A percentile compares a stretch with the other conserved stretches of the same genome.
These are phyloP conservation scores for Hypomecis atomaria DNA, from an alignment of 2,888 invertebrate species.

Conservation along the genomic window DNA sequence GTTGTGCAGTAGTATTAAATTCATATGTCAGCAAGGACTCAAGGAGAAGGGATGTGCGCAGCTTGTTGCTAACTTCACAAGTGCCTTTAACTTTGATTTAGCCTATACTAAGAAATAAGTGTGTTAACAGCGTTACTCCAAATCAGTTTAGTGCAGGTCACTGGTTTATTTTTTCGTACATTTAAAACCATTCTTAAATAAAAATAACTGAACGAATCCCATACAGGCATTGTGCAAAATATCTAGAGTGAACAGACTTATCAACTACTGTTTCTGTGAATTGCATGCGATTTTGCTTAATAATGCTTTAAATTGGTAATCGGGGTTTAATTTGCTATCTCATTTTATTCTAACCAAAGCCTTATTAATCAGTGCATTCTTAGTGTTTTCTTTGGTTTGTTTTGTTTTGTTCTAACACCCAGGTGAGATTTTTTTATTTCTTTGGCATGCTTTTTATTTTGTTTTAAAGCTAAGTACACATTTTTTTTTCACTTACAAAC, in stretches of 20 bases:
- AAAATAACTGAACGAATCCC: not conserved
- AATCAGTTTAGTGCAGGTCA: too few relatives aligned
- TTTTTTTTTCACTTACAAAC: not conserved
- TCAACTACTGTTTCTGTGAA: not conserved
- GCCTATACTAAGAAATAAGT: too few relatives aligned
- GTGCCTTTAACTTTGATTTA: too few relatives aligned
- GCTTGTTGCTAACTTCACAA: too few relatives aligned
- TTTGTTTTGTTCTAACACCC: slow-evolving; percentile 6
- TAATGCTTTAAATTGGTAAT: slow-evolving; percentile 1
- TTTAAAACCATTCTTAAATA: too few relatives aligned
- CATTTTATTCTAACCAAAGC: not conserved
- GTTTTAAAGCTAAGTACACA: not conserved
- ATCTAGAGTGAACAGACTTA: not conserved
- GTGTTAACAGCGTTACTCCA: too few relatives aligned
- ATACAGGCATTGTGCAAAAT: not conserved
- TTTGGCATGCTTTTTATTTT: slow-evolving; percentile 3
- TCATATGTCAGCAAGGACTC: too few relatives aligned
- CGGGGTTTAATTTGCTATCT: not conserved
- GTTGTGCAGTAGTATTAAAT: too few relatives aligned
- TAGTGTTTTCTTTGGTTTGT: not conserved
- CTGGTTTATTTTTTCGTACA: too few relatives aligned
- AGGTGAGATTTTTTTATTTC: slow-evolving; percentile 13
- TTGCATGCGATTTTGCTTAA: slow-evolving; percentile 1
- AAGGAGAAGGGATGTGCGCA: too few relatives aligned
- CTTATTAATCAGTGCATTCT: not conserved